phyloP scores from a whole-genome alignment of 1,140 invertebrate species.

The Pseudomyrmex flavicornis region DNA sequence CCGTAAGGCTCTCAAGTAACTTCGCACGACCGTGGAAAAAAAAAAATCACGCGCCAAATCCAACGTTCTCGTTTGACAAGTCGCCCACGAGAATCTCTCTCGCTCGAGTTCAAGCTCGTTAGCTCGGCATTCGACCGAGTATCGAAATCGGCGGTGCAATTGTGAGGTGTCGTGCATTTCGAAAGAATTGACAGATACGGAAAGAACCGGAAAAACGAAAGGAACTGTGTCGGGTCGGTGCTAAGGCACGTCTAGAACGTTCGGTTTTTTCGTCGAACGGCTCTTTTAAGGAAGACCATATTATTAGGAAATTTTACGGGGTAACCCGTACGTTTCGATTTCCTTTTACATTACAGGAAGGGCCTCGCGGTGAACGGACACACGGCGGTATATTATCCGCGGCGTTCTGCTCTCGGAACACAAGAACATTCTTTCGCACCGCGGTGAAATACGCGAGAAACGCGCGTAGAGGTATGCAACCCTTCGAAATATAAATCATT shows the following conservation, averaged over 20 bases:
- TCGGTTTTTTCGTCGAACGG: slow-evolving; percentile 62
- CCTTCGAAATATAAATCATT: slow-evolving; percentile 22
- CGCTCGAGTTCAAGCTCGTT: slow-evolving; percentile 56
- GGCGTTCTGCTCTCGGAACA: neutral
- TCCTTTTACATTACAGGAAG: slow-evolving; percentile 48
- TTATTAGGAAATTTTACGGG: slow-evolving; percentile 59
- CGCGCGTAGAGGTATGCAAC: neutral
- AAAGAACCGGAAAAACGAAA: slow-evolving; percentile 69
- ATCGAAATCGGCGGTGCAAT: slow-evolving; percentile 59
- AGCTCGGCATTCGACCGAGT: slow-evolving; percentile 59
- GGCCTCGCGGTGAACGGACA: slow-evolving; percentile 9
- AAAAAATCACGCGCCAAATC: slow-evolving; percentile 52
- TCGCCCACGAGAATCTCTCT: slow-evolving; percentile 65
- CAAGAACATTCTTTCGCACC: slow-evolving; percentile 4
- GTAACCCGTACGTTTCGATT: neutral
- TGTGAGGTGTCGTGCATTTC: slow-evolving; percentile 64
- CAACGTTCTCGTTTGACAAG: slow-evolving; percentile 3
- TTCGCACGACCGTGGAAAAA: no score
- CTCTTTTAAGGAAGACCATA: slow-evolving; percentile 55
- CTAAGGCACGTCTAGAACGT: slow-evolving; percentile 61
- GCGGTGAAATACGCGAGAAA: neutral
- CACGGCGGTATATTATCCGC: neutral
- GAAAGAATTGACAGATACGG: slow-evolving; percentile 64
- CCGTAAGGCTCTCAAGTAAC: no score
- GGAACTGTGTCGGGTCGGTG: slow-evolving; percentile 52